Evolutionary conservation across 2,888 invertebrate genomes (phyloP).

Genomic region (Megalurothrips usitatus): DNA sequence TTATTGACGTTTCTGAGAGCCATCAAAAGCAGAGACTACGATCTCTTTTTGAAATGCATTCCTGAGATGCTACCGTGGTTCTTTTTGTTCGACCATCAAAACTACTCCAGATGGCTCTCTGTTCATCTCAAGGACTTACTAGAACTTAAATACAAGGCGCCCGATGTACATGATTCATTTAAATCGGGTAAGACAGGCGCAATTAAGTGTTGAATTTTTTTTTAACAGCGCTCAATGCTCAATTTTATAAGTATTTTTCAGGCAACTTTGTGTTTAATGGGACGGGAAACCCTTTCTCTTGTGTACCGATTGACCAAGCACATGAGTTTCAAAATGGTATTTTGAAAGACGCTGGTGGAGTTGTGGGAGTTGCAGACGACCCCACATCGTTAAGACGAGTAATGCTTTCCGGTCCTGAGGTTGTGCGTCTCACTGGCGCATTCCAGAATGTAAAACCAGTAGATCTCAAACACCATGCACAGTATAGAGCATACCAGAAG

Average conservation of each 20-base stretch:
- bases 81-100: constrained; percentile 29
- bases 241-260: background rate
- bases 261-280: background rate
- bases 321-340: background rate
- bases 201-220: background rate
- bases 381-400: background rate
- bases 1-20: constrained; percentile 20
- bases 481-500: background rate
- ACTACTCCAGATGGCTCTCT: constrained; percentile 32
- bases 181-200: background rate
- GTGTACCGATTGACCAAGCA: background rate
- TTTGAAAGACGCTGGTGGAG: background rate
- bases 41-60: background rate
- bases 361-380: background rate
- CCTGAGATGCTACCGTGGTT: constrained; percentile 28
- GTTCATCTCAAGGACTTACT: constrained; percentile 32
- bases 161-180: constrained; percentile 28
- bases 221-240: too few species aligned
- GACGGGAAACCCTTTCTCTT: background rate
- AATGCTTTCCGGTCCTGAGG: background rate
- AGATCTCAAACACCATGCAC: background rate
- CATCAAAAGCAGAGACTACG: constrained; percentile 16
- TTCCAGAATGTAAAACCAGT: background rate
- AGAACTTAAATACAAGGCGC: constrained; percentile 31
- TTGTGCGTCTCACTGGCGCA: background rate